These are phyloP conservation scores for Sphaeridia pumilis DNA, from an alignment of 2,888 invertebrate genomes.

Conservation along the genomic window DNA sequence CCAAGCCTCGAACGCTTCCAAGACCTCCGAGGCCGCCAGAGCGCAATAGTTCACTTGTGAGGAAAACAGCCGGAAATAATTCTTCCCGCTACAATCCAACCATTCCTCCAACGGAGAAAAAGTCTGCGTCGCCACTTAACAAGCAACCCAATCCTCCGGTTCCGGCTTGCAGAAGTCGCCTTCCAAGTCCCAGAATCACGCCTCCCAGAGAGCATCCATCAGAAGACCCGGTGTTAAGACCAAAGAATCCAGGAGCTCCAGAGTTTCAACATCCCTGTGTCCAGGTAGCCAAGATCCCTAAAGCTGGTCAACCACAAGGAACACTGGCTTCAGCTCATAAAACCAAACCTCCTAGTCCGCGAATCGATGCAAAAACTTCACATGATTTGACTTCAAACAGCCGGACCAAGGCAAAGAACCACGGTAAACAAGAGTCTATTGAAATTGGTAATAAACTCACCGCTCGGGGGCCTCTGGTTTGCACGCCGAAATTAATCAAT, in stretches of 20 bases:
- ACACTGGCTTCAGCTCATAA: too few relatives aligned
- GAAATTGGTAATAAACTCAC: constrained; percentile 6
- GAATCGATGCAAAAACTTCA: constrained; percentile 4
- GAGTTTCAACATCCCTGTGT: constrained; percentile 24
- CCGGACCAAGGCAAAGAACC: constrained; percentile 16
- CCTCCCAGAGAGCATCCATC: not conserved
- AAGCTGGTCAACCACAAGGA: too few relatives aligned
- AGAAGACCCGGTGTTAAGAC: not conserved
- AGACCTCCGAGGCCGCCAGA: constrained; percentile 32
- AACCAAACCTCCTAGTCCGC: constrained; percentile 14
- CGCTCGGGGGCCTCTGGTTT: too few relatives aligned
- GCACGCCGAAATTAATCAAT: too few relatives aligned
- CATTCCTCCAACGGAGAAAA: not conserved
- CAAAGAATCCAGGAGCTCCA: not conserved
- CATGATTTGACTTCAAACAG: not conserved
- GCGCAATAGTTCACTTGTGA: constrained; percentile 19
- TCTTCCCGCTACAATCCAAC: too few relatives aligned
- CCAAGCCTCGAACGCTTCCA: constrained; percentile 18
- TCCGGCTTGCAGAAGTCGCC: not conserved
- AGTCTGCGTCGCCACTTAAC: not conserved
- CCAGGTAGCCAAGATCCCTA: constrained; percentile 32
- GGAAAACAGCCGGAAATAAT: not conserved
- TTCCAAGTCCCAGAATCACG: not conserved
- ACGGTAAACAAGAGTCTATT: constrained; percentile 14
- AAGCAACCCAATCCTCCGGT: not conserved